Percentiles rank a stretch among this genome's conserved stretches.
phyloP scores from a whole-genome alignment of 2,113 vertebrate genomes.

The zebrafish (Danio rerio) region GRCz12tu NC_133183.1:33328501-33329000 shows the following conservation, averaged over 20 bases:
- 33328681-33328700: too few relatives aligned
- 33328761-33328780: neutral
- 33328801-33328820: neutral
- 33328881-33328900: slow-evolving; percentile 9
- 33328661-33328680: too few relatives aligned
- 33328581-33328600: too few relatives aligned
- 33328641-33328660: too few relatives aligned
- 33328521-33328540: too few relatives aligned
- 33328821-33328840: neutral
- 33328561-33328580: too few relatives aligned
- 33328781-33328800: neutral
- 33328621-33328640: too few relatives aligned
- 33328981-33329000: slow-evolving; percentile 44
- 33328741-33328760: neutral
- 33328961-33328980: slow-evolving; percentile 6
- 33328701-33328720: neutral
- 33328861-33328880: neutral
- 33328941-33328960: neutral
- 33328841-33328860: neutral
- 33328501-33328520: too few relatives aligned
- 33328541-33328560: too few relatives aligned
- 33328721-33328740: neutral
- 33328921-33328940: neutral
- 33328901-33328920: neutral
- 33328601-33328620: too few relatives aligned